Evolutionary conservation across 2,797 vertebrate species (phyloP).

Genomic region (Rhabdophis nuchalis): DNA sequence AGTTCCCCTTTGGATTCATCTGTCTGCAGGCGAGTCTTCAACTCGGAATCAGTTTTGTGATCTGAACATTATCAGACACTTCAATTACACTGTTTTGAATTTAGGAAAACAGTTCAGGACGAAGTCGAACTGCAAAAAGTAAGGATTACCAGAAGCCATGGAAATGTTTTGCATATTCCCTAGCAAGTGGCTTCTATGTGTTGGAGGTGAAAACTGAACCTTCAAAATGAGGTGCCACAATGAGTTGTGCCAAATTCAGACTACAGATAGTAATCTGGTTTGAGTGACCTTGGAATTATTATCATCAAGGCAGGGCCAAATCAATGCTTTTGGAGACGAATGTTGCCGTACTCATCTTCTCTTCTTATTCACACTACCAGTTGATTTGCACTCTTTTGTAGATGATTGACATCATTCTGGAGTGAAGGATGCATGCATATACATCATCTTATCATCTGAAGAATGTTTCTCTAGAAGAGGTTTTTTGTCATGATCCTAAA

Average conservation of each 20-base stretch:
- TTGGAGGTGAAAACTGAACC: background rate
- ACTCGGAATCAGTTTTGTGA: background rate
- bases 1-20: background rate
- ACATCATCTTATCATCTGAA: background rate
- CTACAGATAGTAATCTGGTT: background rate
- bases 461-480: background rate
- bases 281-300: background rate
- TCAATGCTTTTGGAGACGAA: background rate
- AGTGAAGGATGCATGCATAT: background rate
- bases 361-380: background rate
- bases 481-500: background rate
- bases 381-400: background rate
- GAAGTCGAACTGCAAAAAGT: background rate
- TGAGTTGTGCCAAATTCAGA: background rate
- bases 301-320: background rate
- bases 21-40: background rate
- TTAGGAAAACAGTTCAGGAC: background rate
- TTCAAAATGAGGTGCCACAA: background rate
- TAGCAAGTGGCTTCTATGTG: background rate
- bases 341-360: background rate
- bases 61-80: background rate
- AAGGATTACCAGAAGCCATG: background rate
- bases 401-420: background rate
- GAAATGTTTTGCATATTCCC: background rate
- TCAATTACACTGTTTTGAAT: background rate